Conservation (phyloP, 2,888 invertebrate genomes). For the Beris chalybata region DNA sequence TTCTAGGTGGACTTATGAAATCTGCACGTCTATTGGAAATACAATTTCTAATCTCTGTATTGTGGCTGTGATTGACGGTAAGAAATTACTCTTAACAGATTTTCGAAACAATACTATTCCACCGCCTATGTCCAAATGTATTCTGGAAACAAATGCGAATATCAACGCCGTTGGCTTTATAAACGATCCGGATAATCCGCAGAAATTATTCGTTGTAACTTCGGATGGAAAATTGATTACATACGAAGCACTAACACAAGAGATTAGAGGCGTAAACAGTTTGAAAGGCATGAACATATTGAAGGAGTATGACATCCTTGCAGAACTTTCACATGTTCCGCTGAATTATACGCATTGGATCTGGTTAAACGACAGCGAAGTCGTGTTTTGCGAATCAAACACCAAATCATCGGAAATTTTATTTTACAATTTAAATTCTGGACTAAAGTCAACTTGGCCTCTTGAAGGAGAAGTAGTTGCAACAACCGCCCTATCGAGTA, state of each 20-base stretch:
- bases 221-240: conserved; percentile 43
- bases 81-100: conserved; percentile 68
- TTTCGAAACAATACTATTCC: conserved; percentile 76
- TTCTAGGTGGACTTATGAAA: conserved; percentile 65
- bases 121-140: conserved; percentile 76
- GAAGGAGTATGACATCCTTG: conserved; percentile 2
- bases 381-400: conserved; percentile 52
- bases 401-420: background rate
- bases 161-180: conserved; percentile 66
- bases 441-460: background rate
- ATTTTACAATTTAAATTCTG: conserved; percentile 8
- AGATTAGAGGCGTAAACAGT: background rate
- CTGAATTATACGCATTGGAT: conserved; percentile 60
- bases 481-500: conserved; percentile 14
- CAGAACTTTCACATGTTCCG: conserved; percentile 43
- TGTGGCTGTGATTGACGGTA: conserved; percentile 78
- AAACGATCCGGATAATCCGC: conserved; percentile 53
- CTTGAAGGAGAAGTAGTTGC: conserved; percentile 30
- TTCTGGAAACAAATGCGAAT: conserved; percentile 60
- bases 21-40: conserved; percentile 61
- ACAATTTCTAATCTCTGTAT: conserved; percentile 61
- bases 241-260: conserved; percentile 28
- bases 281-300: conserved; percentile 12
- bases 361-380: conserved; percentile 58
- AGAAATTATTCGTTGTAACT: conserved; percentile 52